Evolutionary conservation across 35 echinoderm and acorn worm genomes (phyloP).

Genomic region (Heliocidaris erythrogramma): DNA sequence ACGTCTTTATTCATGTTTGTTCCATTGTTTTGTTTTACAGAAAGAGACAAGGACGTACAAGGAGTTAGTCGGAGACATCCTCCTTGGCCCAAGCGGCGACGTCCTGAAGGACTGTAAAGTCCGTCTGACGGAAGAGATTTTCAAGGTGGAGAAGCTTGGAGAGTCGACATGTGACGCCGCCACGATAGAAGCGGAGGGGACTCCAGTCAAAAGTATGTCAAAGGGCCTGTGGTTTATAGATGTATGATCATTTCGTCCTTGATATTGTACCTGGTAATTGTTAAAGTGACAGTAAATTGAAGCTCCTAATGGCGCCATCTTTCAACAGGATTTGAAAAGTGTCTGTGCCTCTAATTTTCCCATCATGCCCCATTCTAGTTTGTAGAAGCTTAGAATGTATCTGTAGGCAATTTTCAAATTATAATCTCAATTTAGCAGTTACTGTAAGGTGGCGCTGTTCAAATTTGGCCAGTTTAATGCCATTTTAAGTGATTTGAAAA

Average conservation of each 20-base stretch:
- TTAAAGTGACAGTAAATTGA: too few species aligned
- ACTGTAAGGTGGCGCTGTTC: too few species aligned
- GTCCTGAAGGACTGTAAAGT: conserved; percentile 71
- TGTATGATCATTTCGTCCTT: not conserved
- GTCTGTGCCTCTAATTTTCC: too few species aligned
- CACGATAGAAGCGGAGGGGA: conserved; percentile 45
- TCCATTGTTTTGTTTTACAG: conserved; percentile 15
- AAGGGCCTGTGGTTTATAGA: not conserved
- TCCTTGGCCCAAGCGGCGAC: conserved; percentile 68
- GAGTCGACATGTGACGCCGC: conserved; percentile 68
- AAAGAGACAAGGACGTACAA: conserved; percentile 75
- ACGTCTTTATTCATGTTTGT: not conserved
- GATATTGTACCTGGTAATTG: too few species aligned
- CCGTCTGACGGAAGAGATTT: conserved; percentile 90
- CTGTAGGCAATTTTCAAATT: too few species aligned
- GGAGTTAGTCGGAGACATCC: conserved; percentile 77
- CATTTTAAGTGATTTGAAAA: too few species aligned
- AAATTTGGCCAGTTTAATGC: too few species aligned
- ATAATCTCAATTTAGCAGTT: too few species aligned
- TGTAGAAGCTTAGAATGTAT: too few species aligned
- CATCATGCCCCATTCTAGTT: too few species aligned
- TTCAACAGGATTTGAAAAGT: too few species aligned
- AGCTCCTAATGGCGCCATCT: too few species aligned
- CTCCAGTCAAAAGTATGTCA: conserved; percentile 85
- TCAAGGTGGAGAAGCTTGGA: conserved; percentile 90